Base-by-base conservation (phyloP, 1,140 invertebrate species). In the Proctacanthus coquilletti region DNA sequence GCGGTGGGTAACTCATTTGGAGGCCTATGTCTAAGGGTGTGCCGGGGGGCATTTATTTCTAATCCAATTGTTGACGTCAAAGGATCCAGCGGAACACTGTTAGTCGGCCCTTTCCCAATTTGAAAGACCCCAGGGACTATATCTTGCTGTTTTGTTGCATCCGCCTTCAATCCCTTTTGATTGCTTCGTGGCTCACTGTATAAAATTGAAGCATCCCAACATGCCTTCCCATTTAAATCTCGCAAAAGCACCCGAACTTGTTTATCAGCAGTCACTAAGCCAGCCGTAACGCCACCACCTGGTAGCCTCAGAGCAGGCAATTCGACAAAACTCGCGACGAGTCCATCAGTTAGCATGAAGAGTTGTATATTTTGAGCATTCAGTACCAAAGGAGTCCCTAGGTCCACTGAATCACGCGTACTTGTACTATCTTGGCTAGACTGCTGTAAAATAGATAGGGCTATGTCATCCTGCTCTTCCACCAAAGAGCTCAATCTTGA, bases 141-240 rank as follows among this genome's bases (percentile, higher is more conserved):
- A n/a, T n/a, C n/a, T n/a, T n/a, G n/a, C n/a, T n/a, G n/a, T n/a
- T n/a, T n/a, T n/a, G n/a, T n/a, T n/a, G n/a, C n/a, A n/a, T n/a
- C n/a, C n/a, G n/a, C n/a, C n/a, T n/a, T n/a, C n/a, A n/a, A n/a
- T n/a, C n/a, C 13, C 15, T 17, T 18, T 20, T 37, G 3, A 30
- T n/a, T n/a, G n/a, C 49, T 43, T 6, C 65, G 55, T 0, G 78
- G 80, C 45, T 78, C 74, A 51, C 77, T 76, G 54, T 89, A 88
- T 1, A 96, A 64, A 31, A 91, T 81, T 1, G 87, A 86, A 34
- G 84, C 86, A 60, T 96, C 91, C 92, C 92, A 97, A 45, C 84
- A 91, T 34, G 85, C 84, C 64, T 95, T 96, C n/a, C 93, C 92
- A 33, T 84, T 80, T n/a, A 96, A 66, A 63, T 95, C 91, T 20